Base-by-base conservation (phyloP, 53 echinoderm and acorn worm species). In the Mesocentrotus franciscanus region DNA sequence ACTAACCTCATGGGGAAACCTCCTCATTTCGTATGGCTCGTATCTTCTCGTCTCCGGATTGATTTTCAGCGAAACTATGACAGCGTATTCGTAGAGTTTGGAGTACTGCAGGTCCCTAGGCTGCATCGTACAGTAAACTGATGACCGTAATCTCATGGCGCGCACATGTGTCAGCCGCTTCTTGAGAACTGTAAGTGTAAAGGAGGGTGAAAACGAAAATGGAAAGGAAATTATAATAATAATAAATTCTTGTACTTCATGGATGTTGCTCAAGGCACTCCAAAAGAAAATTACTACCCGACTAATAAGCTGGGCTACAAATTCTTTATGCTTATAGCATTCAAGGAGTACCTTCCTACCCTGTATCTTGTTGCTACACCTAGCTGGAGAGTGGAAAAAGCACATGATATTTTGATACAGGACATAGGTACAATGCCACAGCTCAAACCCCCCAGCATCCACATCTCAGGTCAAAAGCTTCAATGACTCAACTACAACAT, bases 21-120 rank as follows among this genome's bases (percentile, higher is more conserved):
- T 89, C 62, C 71, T 96, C 15, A 96, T 96, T 92, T 97, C 97
- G 35, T 90, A 95, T 1, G 98, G 98, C 56, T 98, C 95, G 62
- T 97, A 97, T 66, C 97, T 71, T 76, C 97, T 94, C 26, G 97
- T 97, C 39, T 95, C 96, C 71, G 89, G 32, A 70, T 98, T 96
- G 55, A 74, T 96, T 60, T 95, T 34, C 42, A 98, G 92, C 36
- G 97, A 96, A 22, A 98, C 96, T 20, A 97, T 97, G 24, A 98
- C 97, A 17, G 97, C 96, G 24, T 97, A 98, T 27, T 98, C 98
- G 89, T 97, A 98, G 90, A 98, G 96, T 78, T 98, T 97, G 42
- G 97, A 89, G 74, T 96, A 96, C 93, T 96, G 96, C 68, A 90
- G 81, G 64, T 94, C 95, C 90, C 81, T 92, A 62, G 94, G 93